phyloP scores from a whole-genome alignment of 2,113 vertebrate genomes.

The Podocnemis expansa region DNA sequence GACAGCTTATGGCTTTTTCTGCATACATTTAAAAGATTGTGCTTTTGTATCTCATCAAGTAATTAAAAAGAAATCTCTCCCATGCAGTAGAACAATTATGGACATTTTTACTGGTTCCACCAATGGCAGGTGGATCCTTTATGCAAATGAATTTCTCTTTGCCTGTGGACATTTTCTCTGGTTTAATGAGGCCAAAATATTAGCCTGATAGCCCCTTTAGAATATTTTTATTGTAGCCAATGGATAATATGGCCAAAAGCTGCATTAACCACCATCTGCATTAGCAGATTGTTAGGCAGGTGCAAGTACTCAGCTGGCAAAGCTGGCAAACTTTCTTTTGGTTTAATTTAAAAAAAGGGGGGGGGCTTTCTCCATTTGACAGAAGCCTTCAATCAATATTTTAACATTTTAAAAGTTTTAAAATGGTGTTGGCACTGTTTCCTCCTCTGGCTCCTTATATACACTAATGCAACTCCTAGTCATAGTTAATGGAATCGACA shows the following conservation, averaged over 20 bases:
- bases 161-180: background rate
- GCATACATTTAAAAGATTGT: background rate
- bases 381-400: background rate
- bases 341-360: background rate
- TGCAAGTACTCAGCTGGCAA: conserved; percentile 49
- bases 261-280: conserved; percentile 55
- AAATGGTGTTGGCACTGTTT: background rate
- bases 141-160: background rate
- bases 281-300: conserved; percentile 31
- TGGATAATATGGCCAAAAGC: conserved; percentile 18
- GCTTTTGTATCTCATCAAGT: background rate
- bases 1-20: background rate
- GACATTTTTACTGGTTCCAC: background rate
- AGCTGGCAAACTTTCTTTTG: conserved; percentile 19
- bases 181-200: conserved; percentile 14
- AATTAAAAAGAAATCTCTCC: background rate
- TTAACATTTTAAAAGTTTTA: background rate
- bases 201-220: background rate
- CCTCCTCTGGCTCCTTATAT: background rate
- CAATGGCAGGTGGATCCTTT: background rate
- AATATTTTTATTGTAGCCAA: conserved; percentile 28
- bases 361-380: background rate
- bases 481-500: background rate
- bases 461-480: background rate
- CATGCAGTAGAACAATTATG: background rate